Conservation (phyloP, 92 coral and sea anemone genomes). For the Isaurus tuberculatus region DNA sequence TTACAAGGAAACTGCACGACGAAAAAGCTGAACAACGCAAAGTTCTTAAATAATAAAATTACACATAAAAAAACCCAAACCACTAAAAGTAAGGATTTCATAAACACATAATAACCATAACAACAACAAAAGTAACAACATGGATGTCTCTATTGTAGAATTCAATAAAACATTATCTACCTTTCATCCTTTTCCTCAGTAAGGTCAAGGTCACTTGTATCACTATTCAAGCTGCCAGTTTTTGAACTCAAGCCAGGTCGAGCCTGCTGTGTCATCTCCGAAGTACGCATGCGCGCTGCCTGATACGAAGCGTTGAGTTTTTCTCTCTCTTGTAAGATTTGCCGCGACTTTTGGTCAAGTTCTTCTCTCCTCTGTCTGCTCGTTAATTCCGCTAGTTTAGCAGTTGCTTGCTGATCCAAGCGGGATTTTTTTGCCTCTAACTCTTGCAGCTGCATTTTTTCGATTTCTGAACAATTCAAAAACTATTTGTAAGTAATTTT, state of each 20-base stretch:
- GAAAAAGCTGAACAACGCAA: too few species aligned
- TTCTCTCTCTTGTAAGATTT: constrained; percentile 79
- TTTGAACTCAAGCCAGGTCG: constrained; percentile 27
- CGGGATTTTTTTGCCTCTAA: constrained; percentile 68
- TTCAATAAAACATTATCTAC: too few species aligned
- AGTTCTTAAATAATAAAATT: too few species aligned
- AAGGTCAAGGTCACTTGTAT: constrained; percentile 25
- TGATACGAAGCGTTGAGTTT: constrained; percentile 80
- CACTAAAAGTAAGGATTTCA: too few species aligned
- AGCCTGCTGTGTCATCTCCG: constrained; percentile 68
- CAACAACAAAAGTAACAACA: too few species aligned
- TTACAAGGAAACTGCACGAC: too few species aligned
- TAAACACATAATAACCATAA: too few species aligned
- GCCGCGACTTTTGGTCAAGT: constrained; percentile 81
- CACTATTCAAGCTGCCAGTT: constrained; percentile 46
- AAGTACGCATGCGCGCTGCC: constrained; percentile 80
- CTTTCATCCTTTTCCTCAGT: constrained; percentile 17
- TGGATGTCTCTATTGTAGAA: too few species aligned
- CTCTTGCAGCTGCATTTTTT: constrained; percentile 76
- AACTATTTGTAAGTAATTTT: background rate
- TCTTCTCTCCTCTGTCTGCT: constrained; percentile 84
- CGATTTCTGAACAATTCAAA: constrained; percentile 68
- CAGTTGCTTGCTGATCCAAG: constrained; percentile 78
- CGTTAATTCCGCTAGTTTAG: constrained; percentile 79
- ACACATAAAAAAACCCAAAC: too few species aligned